Conservation (phyloP, 1,140 invertebrate genomes). For the Drosophila sechellia region DNA sequence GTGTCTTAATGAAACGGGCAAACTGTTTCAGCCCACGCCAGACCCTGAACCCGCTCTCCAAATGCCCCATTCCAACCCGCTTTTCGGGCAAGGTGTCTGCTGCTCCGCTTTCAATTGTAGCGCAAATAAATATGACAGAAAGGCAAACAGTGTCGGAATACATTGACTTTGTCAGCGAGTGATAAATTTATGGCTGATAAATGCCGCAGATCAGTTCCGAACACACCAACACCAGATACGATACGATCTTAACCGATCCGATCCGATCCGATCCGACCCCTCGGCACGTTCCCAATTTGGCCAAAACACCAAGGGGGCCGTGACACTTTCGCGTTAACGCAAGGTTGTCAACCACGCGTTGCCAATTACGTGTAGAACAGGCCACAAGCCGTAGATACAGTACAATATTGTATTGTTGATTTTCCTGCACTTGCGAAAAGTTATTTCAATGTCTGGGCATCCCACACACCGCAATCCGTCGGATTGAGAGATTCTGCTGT, state of each 20-base stretch:
- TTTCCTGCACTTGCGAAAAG: constrained; percentile 48
- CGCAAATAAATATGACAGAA: constrained; percentile 65
- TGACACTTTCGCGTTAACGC: constrained; percentile 57
- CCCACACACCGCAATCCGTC: constrained; percentile 34
- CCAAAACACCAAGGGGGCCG: constrained; percentile 47
- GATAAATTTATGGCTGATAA: constrained; percentile 60
- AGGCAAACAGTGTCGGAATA: constrained; percentile 54
- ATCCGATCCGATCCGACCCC: constrained; percentile 25
- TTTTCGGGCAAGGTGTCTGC: constrained; percentile 26
- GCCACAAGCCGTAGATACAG: constrained; percentile 30
- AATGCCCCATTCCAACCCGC: not conserved
- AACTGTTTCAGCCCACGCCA: constrained; percentile 32
- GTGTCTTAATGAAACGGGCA: constrained; percentile 15
- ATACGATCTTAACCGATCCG: constrained; percentile 16
- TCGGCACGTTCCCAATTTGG: constrained; percentile 63
- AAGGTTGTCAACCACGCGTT: constrained; percentile 54
- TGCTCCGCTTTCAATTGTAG: constrained; percentile 62
- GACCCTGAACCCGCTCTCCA: constrained; percentile 34
- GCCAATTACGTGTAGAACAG: constrained; percentile 58
- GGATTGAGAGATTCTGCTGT: constrained; percentile 41
- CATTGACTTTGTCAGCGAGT: constrained; percentile 39
- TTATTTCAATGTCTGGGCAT: constrained; percentile 67
- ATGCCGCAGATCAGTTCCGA: constrained; percentile 36
- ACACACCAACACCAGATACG: constrained; percentile 24
- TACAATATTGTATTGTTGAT: constrained; percentile 19